Base-by-base conservation (phyloP, 2,113 vertebrate species). In the Pseudorhombus dupliciocellatus region DNA sequence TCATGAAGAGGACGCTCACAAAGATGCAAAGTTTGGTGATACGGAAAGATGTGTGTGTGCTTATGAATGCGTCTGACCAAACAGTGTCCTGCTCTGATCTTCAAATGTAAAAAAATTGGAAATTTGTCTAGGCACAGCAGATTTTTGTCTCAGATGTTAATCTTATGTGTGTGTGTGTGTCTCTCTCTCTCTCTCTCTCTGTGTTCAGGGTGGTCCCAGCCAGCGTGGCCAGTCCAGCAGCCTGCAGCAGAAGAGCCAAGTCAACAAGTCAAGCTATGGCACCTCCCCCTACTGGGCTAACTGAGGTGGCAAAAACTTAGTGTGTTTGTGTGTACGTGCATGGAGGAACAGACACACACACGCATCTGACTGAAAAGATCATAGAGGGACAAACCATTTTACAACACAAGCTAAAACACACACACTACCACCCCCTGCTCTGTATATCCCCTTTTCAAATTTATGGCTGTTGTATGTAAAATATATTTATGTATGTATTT, bases 161-260 rank as follows among this genome's bases (percentile, higher is more conserved):
- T 16, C 15, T 50, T 11, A 4, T 50, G 2, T 14, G 22, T 53
- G 0, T 62, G 73, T 66, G 24, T 34, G 9, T 34, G 9, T 34
- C 3, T 31, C 0, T 31, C 30, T 31, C 40, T 42, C 11, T 48
- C 10, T 28, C 5, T 56, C 15, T 62, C 0, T 5, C 8, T 1
- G 0, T 22, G 6, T 69, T 77, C 93, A 99, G 97, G 95, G 95
- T 7, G 96, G 95, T 88, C 95, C 95, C 0, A 95, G 93, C 86
- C 97, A 97, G 91, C 95, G 97, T 57, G 96, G 92, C 90, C 97
- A 97, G 94, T 94, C 95, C 89, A 96, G 94, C 93, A 96, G 95
- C 94, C 96, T 98, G 93, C 96, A 97, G 85, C 97, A 97, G 93
- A 99, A 99, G 88, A 96, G 96, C 92, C 97, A 99, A 94, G 95